Evolutionary conservation across 2,797 vertebrate species (phyloP).

Genomic region (Microtus californicus): DNA sequence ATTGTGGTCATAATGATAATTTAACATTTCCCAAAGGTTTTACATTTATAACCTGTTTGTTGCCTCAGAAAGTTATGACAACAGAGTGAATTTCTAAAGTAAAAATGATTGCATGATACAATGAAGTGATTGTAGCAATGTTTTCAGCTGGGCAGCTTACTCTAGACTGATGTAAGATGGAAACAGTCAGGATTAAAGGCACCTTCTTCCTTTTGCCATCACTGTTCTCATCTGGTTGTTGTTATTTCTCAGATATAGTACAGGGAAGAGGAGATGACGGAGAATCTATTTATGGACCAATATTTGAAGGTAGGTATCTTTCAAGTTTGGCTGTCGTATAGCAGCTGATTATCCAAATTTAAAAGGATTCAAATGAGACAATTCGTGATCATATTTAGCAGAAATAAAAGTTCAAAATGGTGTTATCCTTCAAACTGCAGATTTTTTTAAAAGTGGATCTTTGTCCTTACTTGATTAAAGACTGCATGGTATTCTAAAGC

Average conservation of each 20-base stretch:
- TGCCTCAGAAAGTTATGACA: not conserved
- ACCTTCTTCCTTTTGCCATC: not conserved
- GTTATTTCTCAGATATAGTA: constrained; percentile 90
- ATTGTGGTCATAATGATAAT: not conserved
- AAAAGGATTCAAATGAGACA: not conserved
- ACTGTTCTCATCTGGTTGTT: constrained; percentile 37
- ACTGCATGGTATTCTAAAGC: not conserved
- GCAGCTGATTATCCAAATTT: constrained; percentile 52
- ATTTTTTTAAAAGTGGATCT: not conserved
- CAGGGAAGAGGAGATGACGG: constrained; percentile 90
- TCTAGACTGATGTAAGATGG: not conserved
- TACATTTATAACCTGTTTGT: constrained; percentile 12
- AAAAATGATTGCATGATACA: constrained; percentile 23
- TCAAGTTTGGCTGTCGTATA: constrained; percentile 7
- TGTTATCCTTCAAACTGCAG: not conserved
- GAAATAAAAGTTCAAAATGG: constrained; percentile 33
- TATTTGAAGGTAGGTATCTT: constrained; percentile 92
- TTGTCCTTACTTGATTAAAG: not conserved
- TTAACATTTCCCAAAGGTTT: constrained; percentile 49
- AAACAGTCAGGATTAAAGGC: constrained; percentile 37
- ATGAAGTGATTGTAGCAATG: constrained; percentile 17
- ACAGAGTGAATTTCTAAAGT: constrained; percentile 37
- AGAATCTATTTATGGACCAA: constrained; percentile 93
- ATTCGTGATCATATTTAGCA: not conserved
- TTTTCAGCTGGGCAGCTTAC: constrained; percentile 21